Evolutionary conservation across 2,797 vertebrate genomes (phyloP).

Genomic region (Diplodus sargus): DNA sequence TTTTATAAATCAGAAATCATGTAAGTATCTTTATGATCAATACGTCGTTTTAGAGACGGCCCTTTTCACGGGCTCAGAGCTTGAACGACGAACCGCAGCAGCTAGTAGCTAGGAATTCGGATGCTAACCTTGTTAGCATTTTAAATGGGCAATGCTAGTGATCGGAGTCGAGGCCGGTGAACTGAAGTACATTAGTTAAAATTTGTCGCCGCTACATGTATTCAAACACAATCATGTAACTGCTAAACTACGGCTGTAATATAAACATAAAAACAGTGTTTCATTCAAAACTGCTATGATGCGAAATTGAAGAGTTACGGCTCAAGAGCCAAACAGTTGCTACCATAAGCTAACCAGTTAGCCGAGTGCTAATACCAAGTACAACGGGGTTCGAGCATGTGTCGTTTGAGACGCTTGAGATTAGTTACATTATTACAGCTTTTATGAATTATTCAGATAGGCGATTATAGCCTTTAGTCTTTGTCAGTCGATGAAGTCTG

Average conservation of each 20-base stretch:
- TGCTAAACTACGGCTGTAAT: rapidly evolving
- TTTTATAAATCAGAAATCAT: constrained; percentile 43
- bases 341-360: not conserved
- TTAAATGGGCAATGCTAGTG: not conserved
- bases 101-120: not conserved
- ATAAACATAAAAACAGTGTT: rapidly evolving
- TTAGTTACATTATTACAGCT: too few species aligned
- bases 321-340: not conserved
- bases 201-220: rapidly evolving
- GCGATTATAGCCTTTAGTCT: not conserved
- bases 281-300: rapidly evolving
- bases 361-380: constrained; percentile 40
- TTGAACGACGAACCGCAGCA: rapidly evolving
- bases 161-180: constrained; percentile 9
- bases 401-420: too few species aligned
- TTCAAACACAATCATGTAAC: rapidly evolving
- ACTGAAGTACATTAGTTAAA: not conserved
- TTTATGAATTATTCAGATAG: not conserved
- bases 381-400: not conserved
- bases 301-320: not conserved
- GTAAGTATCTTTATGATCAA: constrained; percentile 52
- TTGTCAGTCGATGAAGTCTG: not conserved
- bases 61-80: not conserved
- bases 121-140: constrained; percentile 42
- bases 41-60: rapidly evolving